A percentile compares a stretch with the other conserved stretches of the same genome.
These are phyloP conservation scores for Centropus unirufus DNA, from an alignment of 2,113 vertebrate species.

Conservation along the genomic window DNA sequence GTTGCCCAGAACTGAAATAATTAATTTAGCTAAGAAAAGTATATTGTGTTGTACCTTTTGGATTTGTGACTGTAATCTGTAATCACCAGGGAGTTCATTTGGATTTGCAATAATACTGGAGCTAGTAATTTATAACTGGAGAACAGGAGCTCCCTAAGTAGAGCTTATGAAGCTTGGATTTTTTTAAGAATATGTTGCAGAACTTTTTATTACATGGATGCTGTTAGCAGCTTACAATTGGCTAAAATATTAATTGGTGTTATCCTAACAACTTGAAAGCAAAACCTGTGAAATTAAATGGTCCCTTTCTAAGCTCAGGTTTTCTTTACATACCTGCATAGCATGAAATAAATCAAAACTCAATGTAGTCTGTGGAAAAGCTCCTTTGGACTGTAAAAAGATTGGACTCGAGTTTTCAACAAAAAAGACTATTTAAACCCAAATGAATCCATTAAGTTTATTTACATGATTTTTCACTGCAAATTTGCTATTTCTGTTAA, in stretches of 20 bases:
- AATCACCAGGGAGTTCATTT: constrained; percentile 75
- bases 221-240: constrained; percentile 39
- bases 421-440: background rate
- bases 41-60: constrained; percentile 68
- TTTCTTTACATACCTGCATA: background rate
- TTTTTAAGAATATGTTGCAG: constrained; percentile 54
- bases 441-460: background rate
- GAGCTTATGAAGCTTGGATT: constrained; percentile 11
- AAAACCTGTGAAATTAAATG: constrained; percentile 3
- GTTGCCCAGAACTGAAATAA: constrained; percentile 78
- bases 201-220: background rate
- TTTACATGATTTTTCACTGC: background rate
- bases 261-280: constrained; percentile 16
- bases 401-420: background rate
- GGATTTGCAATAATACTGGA: constrained; percentile 74
- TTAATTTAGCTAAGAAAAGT: constrained; percentile 77
- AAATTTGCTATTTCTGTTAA: background rate
- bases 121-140: constrained; percentile 67
- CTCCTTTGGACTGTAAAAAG: background rate
- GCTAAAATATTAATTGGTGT: constrained; percentile 19
- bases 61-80: constrained; percentile 76
- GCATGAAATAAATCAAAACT: background rate
- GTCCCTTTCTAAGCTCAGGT: background rate
- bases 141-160: constrained; percentile 49
- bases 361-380: background rate